These are phyloP conservation scores for Zosterops hypoxanthus DNA, from an alignment of 2,113 vertebrate genomes.

Conservation along the genomic window DNA sequence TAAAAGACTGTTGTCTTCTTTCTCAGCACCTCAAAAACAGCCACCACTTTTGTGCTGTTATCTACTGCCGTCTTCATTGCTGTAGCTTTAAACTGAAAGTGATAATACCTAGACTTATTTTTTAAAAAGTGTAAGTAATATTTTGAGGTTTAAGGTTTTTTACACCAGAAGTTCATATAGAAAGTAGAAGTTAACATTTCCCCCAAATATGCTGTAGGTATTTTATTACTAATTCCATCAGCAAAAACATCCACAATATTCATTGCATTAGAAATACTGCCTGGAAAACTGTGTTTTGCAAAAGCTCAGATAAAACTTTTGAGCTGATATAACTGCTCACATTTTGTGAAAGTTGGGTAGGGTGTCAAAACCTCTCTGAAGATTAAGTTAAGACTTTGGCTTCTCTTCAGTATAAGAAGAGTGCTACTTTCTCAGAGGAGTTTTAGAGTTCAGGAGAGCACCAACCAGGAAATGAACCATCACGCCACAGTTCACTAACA, in stretches of 20 bases:
- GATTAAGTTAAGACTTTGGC: background rate
- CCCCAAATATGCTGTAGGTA: background rate
- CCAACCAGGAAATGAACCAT: background rate
- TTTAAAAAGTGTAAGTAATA: background rate
- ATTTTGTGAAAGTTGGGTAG: background rate
- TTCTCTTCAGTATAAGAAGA: background rate
- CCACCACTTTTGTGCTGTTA: background rate
- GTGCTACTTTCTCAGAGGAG: background rate
- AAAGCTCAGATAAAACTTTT: background rate
- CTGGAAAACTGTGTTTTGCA: rapidly evolving
- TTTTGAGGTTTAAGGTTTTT: background rate
- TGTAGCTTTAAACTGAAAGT: background rate
- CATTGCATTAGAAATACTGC: background rate
- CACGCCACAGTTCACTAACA: background rate
- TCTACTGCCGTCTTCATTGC: background rate
- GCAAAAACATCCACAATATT: background rate
- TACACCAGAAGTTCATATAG: background rate
- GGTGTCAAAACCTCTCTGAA: background rate
- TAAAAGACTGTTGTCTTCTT: background rate
- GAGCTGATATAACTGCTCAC: background rate
- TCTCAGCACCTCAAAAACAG: background rate
- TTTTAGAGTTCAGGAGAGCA: background rate
- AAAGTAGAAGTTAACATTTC: background rate
- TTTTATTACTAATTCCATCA: background rate
- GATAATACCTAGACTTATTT: background rate